Evolutionary conservation across 1,140 invertebrate genomes (phyloP), one percentile per base, ranked within the genome.

Genomic region (Argopecten irradians): DNA sequence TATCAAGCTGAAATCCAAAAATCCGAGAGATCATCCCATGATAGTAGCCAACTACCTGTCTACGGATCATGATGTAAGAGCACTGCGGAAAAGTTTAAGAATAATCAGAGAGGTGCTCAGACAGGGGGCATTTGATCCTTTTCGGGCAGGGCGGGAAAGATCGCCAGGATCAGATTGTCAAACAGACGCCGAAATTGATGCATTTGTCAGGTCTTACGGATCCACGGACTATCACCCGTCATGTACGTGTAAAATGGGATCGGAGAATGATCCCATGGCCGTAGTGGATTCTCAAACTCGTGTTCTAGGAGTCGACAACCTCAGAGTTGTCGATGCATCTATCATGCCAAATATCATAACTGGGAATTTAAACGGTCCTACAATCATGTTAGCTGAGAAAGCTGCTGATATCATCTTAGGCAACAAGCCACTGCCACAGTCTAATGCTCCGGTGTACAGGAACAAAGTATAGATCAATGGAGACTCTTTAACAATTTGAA

Each of bases 1-100:
- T 89, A 41, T 95, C 82, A 93, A 92, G 85, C 86, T 96, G 86
- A 93, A 95, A 92, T 92, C 92, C 11, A 96, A 95, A 35, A 97
- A 99, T 95, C 98, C 98, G 0, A 96, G 97, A 14, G 96, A 97
- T 1, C 96, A 97, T 92, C 98, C 98, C 0, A 96, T 97, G 5
- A 97, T 99, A n/a, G 97, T 98, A 94, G 98, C 98, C 0, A 96
- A 95, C 89, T 96, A 95, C 90, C 91, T 93, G 85, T 91, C 90
- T n/a, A 94, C 93, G 7, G 91, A 93, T 82, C 34, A 92, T 46
- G 95, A 96, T 90, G 82, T 92, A 32, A 55, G 86, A 34, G 94
- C 95, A 36, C 92, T 95, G 88, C 87, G 93, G 55, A 87, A 91
- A 3, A 89, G 91, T 55, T 89, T 96, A 28, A 93, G 90, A 84